phyloP scores from a whole-genome alignment of 2,797 vertebrate genomes.

The Sibirionetta formosa region DNA sequence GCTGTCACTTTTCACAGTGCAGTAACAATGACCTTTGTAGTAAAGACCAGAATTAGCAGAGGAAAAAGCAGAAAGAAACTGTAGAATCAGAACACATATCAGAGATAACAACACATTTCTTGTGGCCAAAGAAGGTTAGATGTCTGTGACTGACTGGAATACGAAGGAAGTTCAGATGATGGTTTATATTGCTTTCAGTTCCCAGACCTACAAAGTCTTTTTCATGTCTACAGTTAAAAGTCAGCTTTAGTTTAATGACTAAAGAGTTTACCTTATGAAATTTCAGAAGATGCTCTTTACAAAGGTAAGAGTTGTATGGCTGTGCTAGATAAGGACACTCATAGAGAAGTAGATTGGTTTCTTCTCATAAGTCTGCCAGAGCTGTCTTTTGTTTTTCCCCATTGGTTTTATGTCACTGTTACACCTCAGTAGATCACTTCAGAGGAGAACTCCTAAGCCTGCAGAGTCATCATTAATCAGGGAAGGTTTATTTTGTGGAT shows the following conservation, averaged over 20 bases:
- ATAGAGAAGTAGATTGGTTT: accelerated
- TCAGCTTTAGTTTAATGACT: neutral
- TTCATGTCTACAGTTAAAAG: neutral
- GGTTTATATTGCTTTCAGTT: neutral
- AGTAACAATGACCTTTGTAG: neutral
- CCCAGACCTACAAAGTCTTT: neutral
- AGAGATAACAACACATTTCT: neutral
- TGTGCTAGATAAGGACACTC: neutral
- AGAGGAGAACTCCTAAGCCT: neutral
- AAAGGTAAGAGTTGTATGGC: neutral
- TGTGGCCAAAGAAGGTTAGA: neutral
- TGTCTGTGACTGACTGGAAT: neutral
- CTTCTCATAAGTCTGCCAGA: neutral
- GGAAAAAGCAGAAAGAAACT: neutral
- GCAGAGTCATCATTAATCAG: neutral
- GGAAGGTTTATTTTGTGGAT: neutral
- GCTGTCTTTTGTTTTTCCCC: neutral
- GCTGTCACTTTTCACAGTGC: neutral
- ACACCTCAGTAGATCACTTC: neutral
- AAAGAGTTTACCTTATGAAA: neutral
- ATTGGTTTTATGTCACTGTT: neutral
- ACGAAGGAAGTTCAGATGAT: neutral
- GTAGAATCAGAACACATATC: neutral
- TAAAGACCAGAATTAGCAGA: slow-evolving; percentile 3
- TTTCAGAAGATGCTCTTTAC: neutral